phyloP scores from a whole-genome alignment of 2,113 vertebrate species.

The Hippocampus guttulatus region DNA sequence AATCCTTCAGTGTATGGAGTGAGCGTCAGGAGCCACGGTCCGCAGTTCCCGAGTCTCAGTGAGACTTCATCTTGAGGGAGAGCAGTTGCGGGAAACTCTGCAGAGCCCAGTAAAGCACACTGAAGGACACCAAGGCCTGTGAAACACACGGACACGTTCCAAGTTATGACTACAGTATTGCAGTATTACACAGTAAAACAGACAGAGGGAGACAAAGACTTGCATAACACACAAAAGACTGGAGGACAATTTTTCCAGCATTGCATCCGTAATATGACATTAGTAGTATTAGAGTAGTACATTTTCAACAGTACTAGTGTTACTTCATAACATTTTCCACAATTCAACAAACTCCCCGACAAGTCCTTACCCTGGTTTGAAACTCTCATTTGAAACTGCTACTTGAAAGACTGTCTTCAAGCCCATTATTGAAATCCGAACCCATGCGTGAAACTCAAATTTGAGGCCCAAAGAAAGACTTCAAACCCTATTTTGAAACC shows the following conservation, averaged over 20 bases:
- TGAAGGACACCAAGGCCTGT: slow-evolving; percentile 81
- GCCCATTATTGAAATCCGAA: background rate
- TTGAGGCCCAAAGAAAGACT: background rate
- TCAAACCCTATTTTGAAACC: background rate
- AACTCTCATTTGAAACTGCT: background rate
- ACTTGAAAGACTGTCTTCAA: background rate
- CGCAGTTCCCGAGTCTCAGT: slow-evolving; percentile 47
- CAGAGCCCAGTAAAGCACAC: slow-evolving; percentile 79
- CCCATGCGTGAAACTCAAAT: background rate
- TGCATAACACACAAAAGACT: background rate
- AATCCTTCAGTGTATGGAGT: background rate
- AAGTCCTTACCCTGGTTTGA: background rate
- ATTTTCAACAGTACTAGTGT: background rate
- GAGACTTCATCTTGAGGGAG: slow-evolving; percentile 57
- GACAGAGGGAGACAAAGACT: slow-evolving; percentile 1
- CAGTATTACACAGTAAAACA: slow-evolving; percentile 66
- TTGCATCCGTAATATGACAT: background rate
- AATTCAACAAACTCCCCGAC: background rate
- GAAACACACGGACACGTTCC: slow-evolving; percentile 26
- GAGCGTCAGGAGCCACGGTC: background rate
- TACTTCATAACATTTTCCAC: background rate
- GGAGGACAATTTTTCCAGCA: background rate
- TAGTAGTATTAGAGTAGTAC: background rate
- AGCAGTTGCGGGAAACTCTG: slow-evolving; percentile 65
- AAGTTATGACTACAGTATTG: background rate